Conservation (phyloP, 1,140 invertebrate species). For the Calliopsis andreniformis region DNA sequence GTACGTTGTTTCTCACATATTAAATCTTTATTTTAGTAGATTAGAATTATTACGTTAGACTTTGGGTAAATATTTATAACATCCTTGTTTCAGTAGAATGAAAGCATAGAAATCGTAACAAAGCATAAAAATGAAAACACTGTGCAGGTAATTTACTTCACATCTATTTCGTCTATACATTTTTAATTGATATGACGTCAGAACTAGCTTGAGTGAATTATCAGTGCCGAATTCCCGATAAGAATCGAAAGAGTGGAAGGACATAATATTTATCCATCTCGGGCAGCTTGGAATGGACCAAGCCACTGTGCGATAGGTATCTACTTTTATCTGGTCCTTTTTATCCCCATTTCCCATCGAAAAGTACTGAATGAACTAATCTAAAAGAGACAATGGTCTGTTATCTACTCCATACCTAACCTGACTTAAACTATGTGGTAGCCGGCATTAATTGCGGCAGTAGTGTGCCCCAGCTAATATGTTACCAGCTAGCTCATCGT, state of each 20-base stretch:
- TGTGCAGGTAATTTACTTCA: too few species aligned
- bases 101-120: too few species aligned
- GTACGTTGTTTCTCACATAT: too few species aligned
- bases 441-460: slow-evolving; percentile 67
- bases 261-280: slow-evolving; percentile 16
- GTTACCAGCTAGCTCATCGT: slow-evolving; percentile 59
- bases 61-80: too few species aligned
- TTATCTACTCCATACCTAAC: slow-evolving; percentile 48
- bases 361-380: slow-evolving; percentile 33
- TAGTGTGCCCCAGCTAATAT: slow-evolving; percentile 66
- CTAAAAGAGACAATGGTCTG: slow-evolving; percentile 26
- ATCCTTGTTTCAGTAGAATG: too few species aligned
- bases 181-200: too few species aligned
- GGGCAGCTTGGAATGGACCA: neutral
- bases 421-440: slow-evolving; percentile 60
- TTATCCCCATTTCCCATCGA: slow-evolving; percentile 21
- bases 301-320: neutral
- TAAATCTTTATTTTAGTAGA: too few species aligned
- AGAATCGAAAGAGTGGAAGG: neutral
- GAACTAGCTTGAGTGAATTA: neutral
- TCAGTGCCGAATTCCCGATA: slow-evolving; percentile 9
- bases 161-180: too few species aligned
- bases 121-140: too few species aligned
- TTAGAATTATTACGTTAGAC: too few species aligned
- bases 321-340: slow-evolving; percentile 9